Conservation (phyloP, 2,113 vertebrate genomes). For the Coryphaenoides rupestris region DNA sequence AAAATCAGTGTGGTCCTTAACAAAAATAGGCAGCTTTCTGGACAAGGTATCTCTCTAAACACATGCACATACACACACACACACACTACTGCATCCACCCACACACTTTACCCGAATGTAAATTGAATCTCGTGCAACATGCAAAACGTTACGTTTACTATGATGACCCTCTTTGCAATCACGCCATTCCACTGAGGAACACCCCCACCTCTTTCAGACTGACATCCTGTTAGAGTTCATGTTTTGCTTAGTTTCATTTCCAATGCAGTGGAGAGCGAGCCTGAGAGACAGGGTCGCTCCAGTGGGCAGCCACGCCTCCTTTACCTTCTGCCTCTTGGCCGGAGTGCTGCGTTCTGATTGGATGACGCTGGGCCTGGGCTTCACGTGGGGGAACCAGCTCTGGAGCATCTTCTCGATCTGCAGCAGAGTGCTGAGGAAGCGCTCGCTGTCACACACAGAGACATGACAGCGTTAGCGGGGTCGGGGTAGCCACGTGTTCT, state of each 20-base stretch:
- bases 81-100: too few species aligned
- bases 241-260: too few species aligned
- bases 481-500: background rate
- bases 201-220: too few species aligned
- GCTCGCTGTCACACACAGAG: conserved; percentile 22
- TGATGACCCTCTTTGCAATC: too few species aligned
- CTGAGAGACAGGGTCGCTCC: too few species aligned
- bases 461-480: background rate
- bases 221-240: too few species aligned
- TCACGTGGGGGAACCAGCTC: conserved; percentile 55
- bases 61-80: too few species aligned
- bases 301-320: background rate
- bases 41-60: background rate
- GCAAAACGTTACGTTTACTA: too few species aligned
- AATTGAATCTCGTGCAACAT: too few species aligned
- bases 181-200: too few species aligned
- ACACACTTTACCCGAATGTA: too few species aligned
- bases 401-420: conserved; percentile 60
- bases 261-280: too few species aligned
- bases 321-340: conserved; percentile 40
- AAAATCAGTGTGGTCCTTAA: background rate
- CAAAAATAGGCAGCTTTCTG: background rate
- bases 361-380: background rate
- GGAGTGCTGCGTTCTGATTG: background rate
- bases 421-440: conserved; percentile 37